Evolutionary conservation across 2,113 vertebrate genomes (phyloP), one percentile per base, ranked within the genome.

Genomic region (Lamprologus tigripictilis): DNA sequence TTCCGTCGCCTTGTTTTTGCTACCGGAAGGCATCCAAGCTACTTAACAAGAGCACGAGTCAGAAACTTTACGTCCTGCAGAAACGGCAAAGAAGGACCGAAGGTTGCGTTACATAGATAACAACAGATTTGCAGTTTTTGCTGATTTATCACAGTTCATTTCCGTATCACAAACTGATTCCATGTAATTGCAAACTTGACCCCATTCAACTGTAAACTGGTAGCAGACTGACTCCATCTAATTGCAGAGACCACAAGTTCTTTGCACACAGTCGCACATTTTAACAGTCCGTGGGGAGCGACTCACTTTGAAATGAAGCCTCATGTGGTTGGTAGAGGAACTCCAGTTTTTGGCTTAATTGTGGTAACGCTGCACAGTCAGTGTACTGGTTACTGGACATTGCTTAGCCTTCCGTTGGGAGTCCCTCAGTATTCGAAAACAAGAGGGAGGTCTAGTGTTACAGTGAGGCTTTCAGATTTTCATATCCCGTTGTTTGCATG

Each of bases 291-390:
- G 33, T 71, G 5, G 66, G 12, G 35, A 42, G 37, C 4, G 12
- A 71, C 19, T 68, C 63, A 21, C 63, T 14, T 42, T 71, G 3
- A 40, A 42, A 16, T 23, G 13, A 3, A 2, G n/a, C 66, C 66
- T 71, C 3, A 2, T 9, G 8, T 6, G 0, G n/a, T 2, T 16
- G 8, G 3, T 42, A 45, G 0, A 26, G 21, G 37, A 73, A 45
- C 40, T 73, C 3, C 68, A 5, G 68, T 42, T 47, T 73, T 11
- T 73, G 66, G 66, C 37, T 23, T 42, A 23, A 14, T 73, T 45
- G 17, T 42, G 66, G 66, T 45, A 73, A 2, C 3, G n/a, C 66
- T 9, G 66, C 37, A 45, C 21, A 42, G n/a, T 71, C 7, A 4
- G 37, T 42, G 37, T 45, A 16, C 40, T 23, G 14, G 21, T 26